Evolutionary conservation across 2,113 vertebrate species (phyloP), one percentile per base, ranked within the genome.

Genomic region (Colistium nudipinnis): DNA sequence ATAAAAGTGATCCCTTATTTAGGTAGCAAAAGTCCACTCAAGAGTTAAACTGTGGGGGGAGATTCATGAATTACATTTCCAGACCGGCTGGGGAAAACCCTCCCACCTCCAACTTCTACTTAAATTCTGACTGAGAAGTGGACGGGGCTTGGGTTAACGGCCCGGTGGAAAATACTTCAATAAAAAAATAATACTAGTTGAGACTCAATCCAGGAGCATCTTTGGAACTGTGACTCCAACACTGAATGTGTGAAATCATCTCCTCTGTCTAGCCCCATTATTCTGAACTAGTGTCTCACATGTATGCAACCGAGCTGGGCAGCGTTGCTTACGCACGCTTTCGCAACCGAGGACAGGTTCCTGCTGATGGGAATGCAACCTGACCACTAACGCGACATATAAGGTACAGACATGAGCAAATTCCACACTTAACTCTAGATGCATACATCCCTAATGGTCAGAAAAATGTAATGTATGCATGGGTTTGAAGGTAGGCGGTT

Each of bases 381-480:
- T 1, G 16, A 31, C 36, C 27, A 55, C 43, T 22, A 70, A 24
- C 2, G 8, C 7, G 14, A 10, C 20, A 36, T 8, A 51, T 19
- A 25, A n/a, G n/a, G 45, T 35, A 27, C 36, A 43, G 20, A 43
- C 7, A 20, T 27, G 16, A n/a, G 31, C 12, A 35, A 5, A 33
- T n/a, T 22, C 19, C n/a, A n/a, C n/a, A n/a, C n/a, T n/a, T n/a
- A n/a, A n/a, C n/a, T n/a, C n/a, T n/a, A n/a, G n/a, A n/a, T n/a
- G n/a, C n/a, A n/a, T n/a, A n/a, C n/a, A n/a, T n/a, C n/a, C 0
- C 6, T 7, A 14, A 49, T 70, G 76, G 72, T 76, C 72, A 59
- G 33, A 82, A 66, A 55, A 24, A 57, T 6, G 55, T n/a, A 35
- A 16, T 38, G 38, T 56, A 70, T 62, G n/a, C n/a, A n/a, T n/a